phyloP scores from a whole-genome alignment of 2,888 invertebrate species.

The Euzophera pinguis region DNA sequence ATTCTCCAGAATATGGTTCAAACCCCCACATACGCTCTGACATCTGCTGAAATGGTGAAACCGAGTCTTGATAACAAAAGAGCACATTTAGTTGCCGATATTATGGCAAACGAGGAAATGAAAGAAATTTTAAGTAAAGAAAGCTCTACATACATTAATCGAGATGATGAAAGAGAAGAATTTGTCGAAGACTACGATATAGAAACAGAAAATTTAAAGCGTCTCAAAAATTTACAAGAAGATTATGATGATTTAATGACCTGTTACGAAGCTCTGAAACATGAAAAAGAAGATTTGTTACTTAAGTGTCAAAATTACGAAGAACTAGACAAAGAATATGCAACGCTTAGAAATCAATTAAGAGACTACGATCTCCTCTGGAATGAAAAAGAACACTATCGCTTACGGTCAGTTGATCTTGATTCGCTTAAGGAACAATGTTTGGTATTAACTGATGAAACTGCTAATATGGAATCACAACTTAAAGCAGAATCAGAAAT shows the following conservation, averaged over 20 bases:
- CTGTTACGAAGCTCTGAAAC: slow-evolving; percentile 60
- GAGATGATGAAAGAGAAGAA: slow-evolving; percentile 33
- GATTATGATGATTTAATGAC: slow-evolving; percentile 59
- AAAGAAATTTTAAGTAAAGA: slow-evolving; percentile 61
- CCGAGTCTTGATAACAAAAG: slow-evolving; percentile 50
- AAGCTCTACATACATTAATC: slow-evolving; percentile 26
- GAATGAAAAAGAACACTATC: slow-evolving; percentile 67
- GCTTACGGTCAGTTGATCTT: slow-evolving; percentile 56
- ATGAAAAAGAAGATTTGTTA: slow-evolving; percentile 52
- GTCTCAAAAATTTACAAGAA: slow-evolving; percentile 58
- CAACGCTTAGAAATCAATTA: slow-evolving; percentile 45
- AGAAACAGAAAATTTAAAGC: slow-evolving; percentile 53
- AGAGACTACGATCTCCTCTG: slow-evolving; percentile 59
- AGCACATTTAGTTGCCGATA: slow-evolving; percentile 66
- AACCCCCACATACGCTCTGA: slow-evolving; percentile 44
- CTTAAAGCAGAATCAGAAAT: slow-evolving; percentile 63
- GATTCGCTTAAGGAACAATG: slow-evolving; percentile 63
- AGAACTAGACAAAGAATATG: slow-evolving; percentile 55
- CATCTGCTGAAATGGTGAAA: slow-evolving; percentile 37
- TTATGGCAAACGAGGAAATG: slow-evolving; percentile 67
- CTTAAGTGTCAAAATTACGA: slow-evolving; percentile 49
- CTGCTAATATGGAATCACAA: slow-evolving; percentile 57
- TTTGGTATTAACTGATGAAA: slow-evolving; percentile 58
- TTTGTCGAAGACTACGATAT: slow-evolving; percentile 42
- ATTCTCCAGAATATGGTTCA: slow-evolving; percentile 40